Percentiles rank a stretch among this genome's conserved stretches.
phyloP scores from a whole-genome alignment of 2,113 vertebrate species.

The Barbus barbus region DNA sequence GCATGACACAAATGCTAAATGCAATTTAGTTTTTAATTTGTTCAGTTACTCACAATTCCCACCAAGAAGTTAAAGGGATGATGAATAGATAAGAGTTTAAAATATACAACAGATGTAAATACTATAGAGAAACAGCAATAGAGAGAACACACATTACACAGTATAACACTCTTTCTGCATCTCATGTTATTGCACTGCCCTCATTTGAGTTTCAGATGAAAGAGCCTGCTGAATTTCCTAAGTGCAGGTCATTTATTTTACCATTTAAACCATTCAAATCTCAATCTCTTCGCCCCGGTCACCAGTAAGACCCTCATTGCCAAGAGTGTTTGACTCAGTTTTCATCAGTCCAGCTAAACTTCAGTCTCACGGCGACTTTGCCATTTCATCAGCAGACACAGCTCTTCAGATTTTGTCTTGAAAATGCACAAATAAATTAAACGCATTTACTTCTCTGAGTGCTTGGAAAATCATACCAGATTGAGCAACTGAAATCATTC shows the following conservation, averaged over 20 bases:
- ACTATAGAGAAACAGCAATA: not conserved
- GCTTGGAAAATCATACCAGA: not conserved
- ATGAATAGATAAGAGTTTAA: not conserved
- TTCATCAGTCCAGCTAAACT: not conserved
- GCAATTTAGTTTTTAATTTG: not conserved
- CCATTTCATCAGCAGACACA: not conserved
- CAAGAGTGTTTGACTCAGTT: not conserved
- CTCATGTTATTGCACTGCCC: slow-evolving; percentile 5
- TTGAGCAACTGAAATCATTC: not conserved
- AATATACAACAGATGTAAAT: not conserved
- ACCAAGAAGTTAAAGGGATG: not conserved
- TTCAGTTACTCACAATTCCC: not conserved
- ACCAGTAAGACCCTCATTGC: not conserved
- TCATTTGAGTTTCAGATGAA: slow-evolving; percentile 14
- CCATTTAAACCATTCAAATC: not conserved
- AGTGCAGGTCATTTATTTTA: slow-evolving; percentile 10
- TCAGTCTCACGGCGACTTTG: not conserved
- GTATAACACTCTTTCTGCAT: not conserved
- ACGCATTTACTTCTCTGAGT: not conserved
- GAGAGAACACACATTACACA: too few species aligned
- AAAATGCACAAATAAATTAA: slow-evolving; percentile 18
- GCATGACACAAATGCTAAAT: not conserved
- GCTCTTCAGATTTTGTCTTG: not conserved
- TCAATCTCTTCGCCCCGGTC: not conserved
- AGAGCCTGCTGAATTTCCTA: not conserved